Base-by-base conservation (phyloP, 2,888 invertebrate genomes). In the Drosophila kuntzei region DNA sequence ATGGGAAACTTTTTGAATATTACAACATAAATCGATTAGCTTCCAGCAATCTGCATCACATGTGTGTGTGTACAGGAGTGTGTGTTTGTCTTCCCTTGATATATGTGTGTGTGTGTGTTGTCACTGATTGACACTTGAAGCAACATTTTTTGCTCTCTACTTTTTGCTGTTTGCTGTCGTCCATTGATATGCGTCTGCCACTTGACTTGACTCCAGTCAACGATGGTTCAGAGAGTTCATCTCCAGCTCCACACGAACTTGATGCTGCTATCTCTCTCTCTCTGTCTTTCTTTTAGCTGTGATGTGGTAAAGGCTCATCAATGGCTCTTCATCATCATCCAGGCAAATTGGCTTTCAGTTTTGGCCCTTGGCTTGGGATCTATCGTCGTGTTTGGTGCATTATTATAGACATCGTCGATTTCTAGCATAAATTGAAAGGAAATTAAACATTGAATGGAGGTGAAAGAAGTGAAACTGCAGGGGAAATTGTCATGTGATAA, bases 1-100 rank as follows among this genome's bases (percentile, higher is more conserved):
- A 76, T 81, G 89, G 82, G 77, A 66, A 86, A 84, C 85, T 89
- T 89, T 89, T 89, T 89, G 85, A 89, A 87, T 86, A 89, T 89
- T 86, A 86, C 87, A 89, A 80, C 88, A 82, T 86, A 86, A 86
- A 86, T 86, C 86, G 86, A 86, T 86, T 86, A 86, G 86, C 89
- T 80, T 87, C 81, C 84, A 83, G 83, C 80, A 73, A 81, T 73
- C 80, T 80, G 68, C 65, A 32, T 43, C 68, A 51, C 60, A 71
- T 67, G 64, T 71, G 57, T 20, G 55, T 57, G 51, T 41, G 47
- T 55, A n/a, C n/a, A n/a, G n/a, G n/a, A n/a, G 55, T 47, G 43
- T 54, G 41, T 55, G 36, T 60, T 47, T 54, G 43, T 60, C 25
- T 50, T 37, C 12, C 29, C 29, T 27, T n/a, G 8, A 34, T 39